phyloP scores from a whole-genome alignment of 2,888 invertebrate species.

The Stenichneumon culpator region DNA sequence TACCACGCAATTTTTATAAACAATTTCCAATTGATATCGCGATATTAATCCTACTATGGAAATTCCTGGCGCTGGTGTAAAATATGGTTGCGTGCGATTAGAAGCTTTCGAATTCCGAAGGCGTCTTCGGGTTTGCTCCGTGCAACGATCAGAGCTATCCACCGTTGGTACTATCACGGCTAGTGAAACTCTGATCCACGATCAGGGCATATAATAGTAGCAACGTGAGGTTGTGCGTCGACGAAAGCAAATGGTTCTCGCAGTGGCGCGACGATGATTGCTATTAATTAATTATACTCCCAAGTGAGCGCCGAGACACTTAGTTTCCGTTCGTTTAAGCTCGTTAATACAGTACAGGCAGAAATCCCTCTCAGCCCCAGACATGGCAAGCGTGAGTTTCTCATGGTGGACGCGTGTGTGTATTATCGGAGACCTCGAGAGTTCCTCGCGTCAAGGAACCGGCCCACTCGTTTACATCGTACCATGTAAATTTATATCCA shows the following conservation, averaged over 20 bases:
- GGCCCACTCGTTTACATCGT: constrained; percentile 81
- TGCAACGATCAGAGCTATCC: not conserved
- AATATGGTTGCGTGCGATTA: not conserved
- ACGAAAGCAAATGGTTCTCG: constrained; percentile 54
- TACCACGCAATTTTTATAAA: no score
- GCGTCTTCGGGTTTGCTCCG: not conserved
- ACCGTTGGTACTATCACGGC: constrained; percentile 13
- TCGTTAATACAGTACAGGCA: constrained; percentile 81
- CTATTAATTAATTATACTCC: constrained; percentile 85
- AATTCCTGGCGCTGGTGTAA: not conserved
- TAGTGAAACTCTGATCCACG: constrained; percentile 49
- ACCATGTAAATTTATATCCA: constrained; percentile 81
- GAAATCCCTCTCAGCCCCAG: constrained; percentile 49
- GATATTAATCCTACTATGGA: no score
- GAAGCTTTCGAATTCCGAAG: not conserved
- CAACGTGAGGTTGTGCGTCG: constrained; percentile 43
- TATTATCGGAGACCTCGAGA: constrained; percentile 60
- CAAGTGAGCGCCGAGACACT: constrained; percentile 82
- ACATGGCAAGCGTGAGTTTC: constrained; percentile 55
- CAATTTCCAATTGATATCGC: not conserved
- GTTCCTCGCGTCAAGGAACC: constrained; percentile 75
- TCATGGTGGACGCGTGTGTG: constrained; percentile 57
- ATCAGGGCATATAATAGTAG: constrained; percentile 47
- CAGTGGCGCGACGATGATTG: constrained; percentile 71
- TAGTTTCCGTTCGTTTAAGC: constrained; percentile 85